Evolutionary conservation across 2,113 vertebrate species (phyloP).

Genomic region (Cinclus cinclus): DNA sequence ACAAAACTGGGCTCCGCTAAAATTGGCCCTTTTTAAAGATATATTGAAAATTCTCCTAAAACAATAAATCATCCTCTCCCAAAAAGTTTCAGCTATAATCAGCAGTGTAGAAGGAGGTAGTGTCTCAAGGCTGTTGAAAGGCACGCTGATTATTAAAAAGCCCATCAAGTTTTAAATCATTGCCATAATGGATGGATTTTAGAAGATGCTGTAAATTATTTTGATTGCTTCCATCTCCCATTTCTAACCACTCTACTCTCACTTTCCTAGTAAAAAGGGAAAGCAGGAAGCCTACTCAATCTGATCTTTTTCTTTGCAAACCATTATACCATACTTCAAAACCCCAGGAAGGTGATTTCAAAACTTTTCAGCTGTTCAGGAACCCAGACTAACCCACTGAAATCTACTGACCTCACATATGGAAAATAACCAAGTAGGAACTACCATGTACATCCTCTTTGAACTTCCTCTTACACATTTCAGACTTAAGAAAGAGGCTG

Average conservation of each 20-base stretch:
- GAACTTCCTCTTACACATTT: slow-evolving; percentile 41
- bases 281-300: neutral
- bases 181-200: neutral
- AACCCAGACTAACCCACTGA: neutral
- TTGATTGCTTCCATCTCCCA: neutral
- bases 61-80: neutral
- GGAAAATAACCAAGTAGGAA: slow-evolving; percentile 41
- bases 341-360: slow-evolving; percentile 25
- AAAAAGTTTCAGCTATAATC: neutral
- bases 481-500: neutral
- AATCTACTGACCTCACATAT: slow-evolving; percentile 31
- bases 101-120: neutral
- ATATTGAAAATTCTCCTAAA: neutral
- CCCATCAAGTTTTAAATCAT: neutral
- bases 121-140: neutral
- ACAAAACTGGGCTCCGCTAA: neutral
- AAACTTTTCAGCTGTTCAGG: slow-evolving; percentile 27
- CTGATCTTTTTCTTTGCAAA: neutral
- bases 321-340: slow-evolving; percentile 3
- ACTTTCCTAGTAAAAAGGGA: neutral
- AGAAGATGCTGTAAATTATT: neutral
- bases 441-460: slow-evolving; percentile 20
- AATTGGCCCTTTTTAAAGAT: neutral
- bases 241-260: neutral
- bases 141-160: neutral